These are phyloP conservation scores for Tinea trinotella DNA, from an alignment of 2,888 invertebrate species.

Conservation along the genomic window DNA sequence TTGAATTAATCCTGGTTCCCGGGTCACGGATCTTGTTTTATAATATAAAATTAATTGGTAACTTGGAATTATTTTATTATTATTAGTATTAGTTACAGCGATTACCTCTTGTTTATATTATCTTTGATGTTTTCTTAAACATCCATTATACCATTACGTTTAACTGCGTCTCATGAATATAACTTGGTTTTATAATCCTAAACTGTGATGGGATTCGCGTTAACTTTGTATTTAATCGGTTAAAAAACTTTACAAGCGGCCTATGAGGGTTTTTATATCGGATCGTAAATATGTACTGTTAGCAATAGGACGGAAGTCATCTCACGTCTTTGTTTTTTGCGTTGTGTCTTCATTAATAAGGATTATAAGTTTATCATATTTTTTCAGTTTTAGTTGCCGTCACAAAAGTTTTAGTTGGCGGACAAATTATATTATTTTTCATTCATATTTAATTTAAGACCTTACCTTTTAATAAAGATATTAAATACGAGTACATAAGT, in stretches of 20 bases:
- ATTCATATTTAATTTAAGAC: no score
- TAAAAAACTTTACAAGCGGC: not conserved
- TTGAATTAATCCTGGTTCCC: no score
- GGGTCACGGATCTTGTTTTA: not conserved
- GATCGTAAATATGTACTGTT: not conserved
- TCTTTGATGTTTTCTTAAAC: not conserved
- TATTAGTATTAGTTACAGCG: not conserved
- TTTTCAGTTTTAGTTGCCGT: no score
- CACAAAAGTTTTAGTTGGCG: no score
- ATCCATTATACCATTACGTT: not conserved
- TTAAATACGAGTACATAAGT: no score
- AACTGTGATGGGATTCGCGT: not conserved
- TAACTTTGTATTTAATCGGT: constrained; percentile 7
- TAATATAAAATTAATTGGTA: not conserved
- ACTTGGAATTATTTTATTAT: not conserved
- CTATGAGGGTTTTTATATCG: not conserved
- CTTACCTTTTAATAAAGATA: no score
- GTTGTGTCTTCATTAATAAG: no score
- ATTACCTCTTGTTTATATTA: not conserved
- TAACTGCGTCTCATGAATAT: not conserved
- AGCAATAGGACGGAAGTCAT: not conserved
- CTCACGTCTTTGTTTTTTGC: no score
- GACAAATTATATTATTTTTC: no score
- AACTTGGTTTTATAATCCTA: not conserved
- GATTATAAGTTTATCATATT: no score